Conservation (phyloP, 2,888 invertebrate genomes). For the Microchrysa polita region DNA sequence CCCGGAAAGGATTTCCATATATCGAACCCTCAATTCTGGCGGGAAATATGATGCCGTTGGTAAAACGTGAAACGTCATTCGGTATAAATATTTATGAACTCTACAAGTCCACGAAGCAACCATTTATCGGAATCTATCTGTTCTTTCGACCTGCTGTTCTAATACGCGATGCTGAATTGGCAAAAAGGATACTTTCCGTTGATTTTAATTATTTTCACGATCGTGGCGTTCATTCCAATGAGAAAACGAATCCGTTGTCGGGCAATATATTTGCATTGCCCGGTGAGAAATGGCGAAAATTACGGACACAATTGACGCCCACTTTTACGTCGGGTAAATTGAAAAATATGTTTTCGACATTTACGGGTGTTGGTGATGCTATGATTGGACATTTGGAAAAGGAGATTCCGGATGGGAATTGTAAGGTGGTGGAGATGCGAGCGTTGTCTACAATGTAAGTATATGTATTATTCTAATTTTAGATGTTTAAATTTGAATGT, state of each 20-base stretch:
- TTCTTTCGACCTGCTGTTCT: constrained; percentile 50
- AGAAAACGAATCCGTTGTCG: constrained; percentile 68
- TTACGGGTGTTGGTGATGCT: constrained; percentile 59
- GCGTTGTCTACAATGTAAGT: constrained; percentile 48
- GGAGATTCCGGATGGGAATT: constrained; percentile 52
- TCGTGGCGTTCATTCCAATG: constrained; percentile 68
- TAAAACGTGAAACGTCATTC: constrained; percentile 51
- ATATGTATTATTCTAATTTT: too few species aligned
- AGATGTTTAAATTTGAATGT: too few species aligned
- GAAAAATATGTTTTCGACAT: constrained; percentile 69
- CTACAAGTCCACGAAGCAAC: constrained; percentile 55
- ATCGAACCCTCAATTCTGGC: constrained; percentile 56
- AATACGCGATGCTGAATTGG: constrained; percentile 52
- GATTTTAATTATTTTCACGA: constrained; percentile 66
- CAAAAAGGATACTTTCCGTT: constrained; percentile 57
- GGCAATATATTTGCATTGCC: constrained; percentile 68
- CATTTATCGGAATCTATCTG: constrained; percentile 54
- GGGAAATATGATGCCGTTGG: constrained; percentile 52
- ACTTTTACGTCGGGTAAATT: constrained; percentile 72
- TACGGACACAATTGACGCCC: constrained; percentile 70
- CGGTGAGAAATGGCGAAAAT: constrained; percentile 69
- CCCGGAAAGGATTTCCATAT: constrained; percentile 54
- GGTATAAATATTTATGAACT: constrained; percentile 55
- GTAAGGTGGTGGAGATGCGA: constrained; percentile 66
- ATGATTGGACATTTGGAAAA: constrained; percentile 52